Conservation (phyloP, 2,113 vertebrate genomes). For the Muntiacus reevesi region DNA sequence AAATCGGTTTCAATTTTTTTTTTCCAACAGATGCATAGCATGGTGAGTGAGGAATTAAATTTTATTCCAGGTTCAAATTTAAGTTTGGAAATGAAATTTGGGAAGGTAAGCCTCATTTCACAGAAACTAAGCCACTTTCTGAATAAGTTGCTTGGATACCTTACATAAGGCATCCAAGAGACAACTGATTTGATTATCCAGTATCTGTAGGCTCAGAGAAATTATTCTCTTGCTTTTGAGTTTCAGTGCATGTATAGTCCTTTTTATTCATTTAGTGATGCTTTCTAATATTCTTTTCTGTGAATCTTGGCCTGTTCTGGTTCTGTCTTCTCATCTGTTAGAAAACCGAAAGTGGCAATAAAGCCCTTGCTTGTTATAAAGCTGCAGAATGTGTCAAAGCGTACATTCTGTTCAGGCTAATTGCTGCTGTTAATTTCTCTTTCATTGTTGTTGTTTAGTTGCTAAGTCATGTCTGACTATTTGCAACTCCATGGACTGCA, state of each 20-base stretch:
- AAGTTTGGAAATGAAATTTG: slow-evolving; percentile 61
- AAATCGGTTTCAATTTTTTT: slow-evolving; percentile 39
- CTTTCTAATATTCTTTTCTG: too few relatives aligned
- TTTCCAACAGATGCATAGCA: slow-evolving; percentile 46
- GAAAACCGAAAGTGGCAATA: neutral
- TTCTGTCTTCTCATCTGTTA: neutral
- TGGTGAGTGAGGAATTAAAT: slow-evolving; percentile 16
- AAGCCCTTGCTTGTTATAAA: neutral
- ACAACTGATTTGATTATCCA: neutral
- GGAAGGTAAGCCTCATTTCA: slow-evolving; percentile 63
- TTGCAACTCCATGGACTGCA: neutral
- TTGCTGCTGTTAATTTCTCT: neutral
- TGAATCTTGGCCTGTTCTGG: neutral
- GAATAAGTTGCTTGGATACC: neutral
- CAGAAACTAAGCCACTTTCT: slow-evolving; percentile 42
- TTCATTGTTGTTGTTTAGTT: neutral
- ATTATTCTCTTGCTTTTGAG: neutral
- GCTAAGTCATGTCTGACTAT: neutral
- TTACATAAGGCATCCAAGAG: neutral
- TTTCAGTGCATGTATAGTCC: neutral
- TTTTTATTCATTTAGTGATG: neutral
- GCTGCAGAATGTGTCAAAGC: neutral
- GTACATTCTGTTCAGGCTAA: neutral
- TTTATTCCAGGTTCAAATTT: slow-evolving; percentile 62
- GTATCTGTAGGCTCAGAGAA: neutral